A percentile compares a stretch with the other conserved stretches of the same genome.
Evolutionary conservation across 2,797 vertebrate species (phyloP).

Genomic region (Streptopelia turtur): DNA sequence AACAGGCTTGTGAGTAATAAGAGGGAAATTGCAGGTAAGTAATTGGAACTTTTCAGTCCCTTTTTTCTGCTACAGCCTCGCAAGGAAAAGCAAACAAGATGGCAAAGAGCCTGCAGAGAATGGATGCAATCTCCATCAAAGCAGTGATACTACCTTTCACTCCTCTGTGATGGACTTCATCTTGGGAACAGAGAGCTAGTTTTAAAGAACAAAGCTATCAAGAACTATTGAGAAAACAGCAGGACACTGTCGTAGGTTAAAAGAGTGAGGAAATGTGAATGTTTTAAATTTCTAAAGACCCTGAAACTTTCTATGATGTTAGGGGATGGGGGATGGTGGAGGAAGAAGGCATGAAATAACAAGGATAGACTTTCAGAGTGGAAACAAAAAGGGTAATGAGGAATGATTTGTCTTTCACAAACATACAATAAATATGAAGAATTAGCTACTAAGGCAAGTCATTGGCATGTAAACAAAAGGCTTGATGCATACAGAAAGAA

Average conservation of each 20-base stretch:
- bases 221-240: not conserved
- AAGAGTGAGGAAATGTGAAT: not conserved
- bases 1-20: not conserved
- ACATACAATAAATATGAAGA: not conserved
- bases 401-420: not conserved
- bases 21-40: not conserved
- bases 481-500: not conserved
- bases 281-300: not conserved
- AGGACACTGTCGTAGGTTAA: not conserved
- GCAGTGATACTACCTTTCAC: not conserved
- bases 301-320: not conserved
- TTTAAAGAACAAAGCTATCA: conserved; percentile 1
- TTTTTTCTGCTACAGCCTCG: not conserved
- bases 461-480: not conserved
- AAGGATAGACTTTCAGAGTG: not conserved
- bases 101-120: not conserved
- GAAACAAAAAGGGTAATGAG: not conserved
- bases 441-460: not conserved
- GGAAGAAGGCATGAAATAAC: not conserved
- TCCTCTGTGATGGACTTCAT: not conserved
- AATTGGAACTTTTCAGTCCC: not conserved
- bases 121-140: not conserved
- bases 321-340: fast-evolving
- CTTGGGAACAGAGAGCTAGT: not conserved
- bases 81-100: not conserved